Base-by-base conservation (phyloP, 2,888 invertebrate species). In the Marasmarcha lunaedactyla region DNA sequence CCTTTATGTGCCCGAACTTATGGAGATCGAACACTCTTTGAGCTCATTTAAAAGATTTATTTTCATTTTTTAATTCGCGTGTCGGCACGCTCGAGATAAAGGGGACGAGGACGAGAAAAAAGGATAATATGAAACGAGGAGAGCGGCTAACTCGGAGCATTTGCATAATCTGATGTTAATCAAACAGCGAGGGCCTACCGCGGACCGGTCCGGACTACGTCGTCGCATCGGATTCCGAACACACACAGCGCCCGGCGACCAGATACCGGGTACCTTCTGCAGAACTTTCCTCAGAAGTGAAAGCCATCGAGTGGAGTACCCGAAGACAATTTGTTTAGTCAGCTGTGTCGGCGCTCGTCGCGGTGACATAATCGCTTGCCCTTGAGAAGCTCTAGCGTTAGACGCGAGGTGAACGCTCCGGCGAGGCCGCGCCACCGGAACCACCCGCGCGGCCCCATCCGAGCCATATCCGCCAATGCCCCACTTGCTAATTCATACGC, bases 101-200 rank as follows among this genome's bases (percentile, higher is more conserved):
- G 67, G 68, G 61, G 60, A 58, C 60, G 57, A 64, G 66, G 66
- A 66, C 59, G 66, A 68, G 73, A 77, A 74, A 78, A 71, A 60
- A 70, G 58, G 70, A 65, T 57, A 60, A 71, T 66, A 70, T 56
- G 70, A 71, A 72, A 76, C 69, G 71, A 74, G 61, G 64, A 74
- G 76, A 73, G 76, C 77, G 73, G 77, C 74, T 73, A 69, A 65
- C 63, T 70, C 70, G 72, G 55, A 59, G 69, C 69, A 81, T 83
- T 83, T 79, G 78, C 79, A 83, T 83, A 83, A 78, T 79, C 81
- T 76, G 83, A 83, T 83, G 77, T 70, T 79, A 81, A 79, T 81
- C 83, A 79, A 76, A 77, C 68, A 67, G 62, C 59, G 64, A 57
- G 59, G 64, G 59, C 59, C 61, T 55, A 59, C 64, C 61, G 57